Evolutionary conservation across 2,888 invertebrate species (phyloP), one percentile per base, ranked within the genome.

Genomic region (Phymatocera aterrima): DNA sequence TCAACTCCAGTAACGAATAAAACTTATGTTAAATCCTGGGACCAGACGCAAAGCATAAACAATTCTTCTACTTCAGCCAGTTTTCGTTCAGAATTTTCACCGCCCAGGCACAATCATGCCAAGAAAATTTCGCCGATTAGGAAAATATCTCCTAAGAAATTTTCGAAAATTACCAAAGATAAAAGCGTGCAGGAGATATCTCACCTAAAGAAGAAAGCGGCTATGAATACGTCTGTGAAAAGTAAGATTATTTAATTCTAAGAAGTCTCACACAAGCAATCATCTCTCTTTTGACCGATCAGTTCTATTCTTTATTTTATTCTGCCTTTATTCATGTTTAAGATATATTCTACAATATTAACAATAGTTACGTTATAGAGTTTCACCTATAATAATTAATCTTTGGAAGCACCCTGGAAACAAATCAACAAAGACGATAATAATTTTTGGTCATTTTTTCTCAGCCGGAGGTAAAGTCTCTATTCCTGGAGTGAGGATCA

Each of bases 401-500:
- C n/a, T n/a, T n/a, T n/a, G n/a, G n/a, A n/a, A n/a, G n/a, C n/a
- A n/a, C n/a, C n/a, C n/a, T n/a, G n/a, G n/a, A n/a, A n/a, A n/a
- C n/a, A n/a, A n/a, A n/a, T n/a, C n/a, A n/a, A n/a, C n/a, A n/a
- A n/a, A n/a, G n/a, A n/a, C n/a, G n/a, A n/a, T n/a, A n/a, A n/a
- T n/a, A n/a, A 70, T 64, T 34, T 77, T 46, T 15, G 43, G 74
- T 51, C 12, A 57, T 54, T 1, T 24, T 77, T 12, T 15, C 43
- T 70, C 60, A 83, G 84, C 43, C 68, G 61, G 77, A 18, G 83
- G 81, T 54, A 83, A 78, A 24, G 79, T 84, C 4, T 80, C 83
- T 3, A 85, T 87, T 31, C 84, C 87, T 48, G 86, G 84, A 28
- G 85, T 87, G 3, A 83, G 82, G 78, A 84, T 89, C 10, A 79